Conservation (phyloP, 2,888 invertebrate genomes). For the Heliconius charithonia region DNA sequence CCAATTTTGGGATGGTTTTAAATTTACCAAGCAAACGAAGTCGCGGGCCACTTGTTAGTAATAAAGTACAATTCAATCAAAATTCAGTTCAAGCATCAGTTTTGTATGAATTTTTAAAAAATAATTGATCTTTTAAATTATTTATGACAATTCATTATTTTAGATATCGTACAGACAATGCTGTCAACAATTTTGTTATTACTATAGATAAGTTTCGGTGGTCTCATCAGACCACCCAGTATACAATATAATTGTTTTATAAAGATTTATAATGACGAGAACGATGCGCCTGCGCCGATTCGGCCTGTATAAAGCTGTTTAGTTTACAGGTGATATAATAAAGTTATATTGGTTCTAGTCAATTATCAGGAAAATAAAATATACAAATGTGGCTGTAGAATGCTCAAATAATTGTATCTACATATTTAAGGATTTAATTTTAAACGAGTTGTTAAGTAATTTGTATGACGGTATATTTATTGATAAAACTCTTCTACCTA, state of each 20-base stretch:
- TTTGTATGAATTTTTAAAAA: background rate
- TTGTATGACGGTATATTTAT: background rate
- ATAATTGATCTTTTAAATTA: background rate
- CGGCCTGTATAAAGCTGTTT: constrained; percentile 41
- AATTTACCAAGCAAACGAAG: no score
- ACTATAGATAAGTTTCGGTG: constrained; percentile 60
- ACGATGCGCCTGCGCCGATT: constrained; percentile 51
- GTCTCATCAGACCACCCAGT: constrained; percentile 68
- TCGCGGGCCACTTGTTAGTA: no score
- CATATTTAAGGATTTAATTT: background rate
- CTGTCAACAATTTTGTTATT: constrained; percentile 25
- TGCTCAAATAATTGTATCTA: constrained; percentile 1
- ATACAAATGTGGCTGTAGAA: constrained; percentile 36
- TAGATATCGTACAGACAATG: background rate
- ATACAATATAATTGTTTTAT: constrained; percentile 66
- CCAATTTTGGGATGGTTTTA: no score
- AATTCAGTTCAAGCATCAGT: background rate
- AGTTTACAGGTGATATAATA: constrained; percentile 36
- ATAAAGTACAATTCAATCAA: background rate
- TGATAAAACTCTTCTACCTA: background rate
- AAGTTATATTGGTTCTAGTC: constrained; percentile 28
- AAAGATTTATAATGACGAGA: constrained; percentile 66
- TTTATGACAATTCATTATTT: constrained; percentile 5
- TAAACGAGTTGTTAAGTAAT: background rate
- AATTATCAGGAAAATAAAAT: constrained; percentile 24